Evolutionary conservation across 2,797 vertebrate genomes (phyloP).

Genomic region (Pelobates cultripes): DNA sequence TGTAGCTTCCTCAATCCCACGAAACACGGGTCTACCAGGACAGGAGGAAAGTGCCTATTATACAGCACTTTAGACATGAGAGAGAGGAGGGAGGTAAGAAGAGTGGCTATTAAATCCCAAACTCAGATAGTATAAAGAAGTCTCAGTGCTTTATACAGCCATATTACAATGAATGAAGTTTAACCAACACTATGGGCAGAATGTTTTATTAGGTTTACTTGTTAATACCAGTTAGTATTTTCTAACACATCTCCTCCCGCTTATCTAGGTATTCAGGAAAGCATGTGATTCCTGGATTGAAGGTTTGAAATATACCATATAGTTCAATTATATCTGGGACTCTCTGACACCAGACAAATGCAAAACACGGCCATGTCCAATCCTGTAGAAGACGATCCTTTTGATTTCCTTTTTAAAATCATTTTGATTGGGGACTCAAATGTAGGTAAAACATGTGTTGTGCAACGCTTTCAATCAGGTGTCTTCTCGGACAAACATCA

Average conservation of each 20-base stretch:
- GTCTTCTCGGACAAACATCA: constrained; percentile 86
- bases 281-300: neutral
- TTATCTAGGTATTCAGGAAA: neutral
- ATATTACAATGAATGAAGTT: too few relatives aligned
- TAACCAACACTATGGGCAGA: too few relatives aligned
- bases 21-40: too few relatives aligned
- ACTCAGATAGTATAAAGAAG: too few relatives aligned
- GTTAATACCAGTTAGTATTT: neutral
- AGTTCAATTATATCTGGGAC: neutral
- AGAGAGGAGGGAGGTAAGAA: too few relatives aligned
- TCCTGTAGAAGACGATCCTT: constrained; percentile 78
- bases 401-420: constrained; percentile 95
- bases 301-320: neutral
- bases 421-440: constrained; percentile 94
- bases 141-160: too few relatives aligned
- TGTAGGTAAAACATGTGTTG: constrained; percentile 94
- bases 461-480: constrained; percentile 90
- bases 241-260: neutral
- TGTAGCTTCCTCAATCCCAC: too few relatives aligned
- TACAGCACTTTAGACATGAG: too few relatives aligned
- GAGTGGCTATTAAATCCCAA: too few relatives aligned
- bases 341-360: neutral
- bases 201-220: too few relatives aligned
- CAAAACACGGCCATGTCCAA: constrained; percentile 24
- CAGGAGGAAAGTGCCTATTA: too few relatives aligned